phyloP scores from a whole-genome alignment of 1,140 invertebrate genomes.

The Carposina sasakii region DNA sequence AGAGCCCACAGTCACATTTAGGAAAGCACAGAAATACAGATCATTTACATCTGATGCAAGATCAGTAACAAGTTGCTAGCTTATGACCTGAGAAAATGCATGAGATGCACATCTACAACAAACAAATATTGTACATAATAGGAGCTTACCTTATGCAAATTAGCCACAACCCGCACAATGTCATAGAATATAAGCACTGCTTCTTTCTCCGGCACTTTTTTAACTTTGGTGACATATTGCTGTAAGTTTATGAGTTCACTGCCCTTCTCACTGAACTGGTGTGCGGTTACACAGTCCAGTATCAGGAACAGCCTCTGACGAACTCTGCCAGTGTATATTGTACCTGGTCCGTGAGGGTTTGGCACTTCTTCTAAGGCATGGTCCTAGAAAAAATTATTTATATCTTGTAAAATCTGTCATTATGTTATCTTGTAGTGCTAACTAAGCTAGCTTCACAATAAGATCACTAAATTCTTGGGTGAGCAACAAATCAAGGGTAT shows the following conservation, averaged over 20 bases:
- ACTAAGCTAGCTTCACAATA: background rate
- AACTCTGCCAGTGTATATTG: constrained; percentile 76
- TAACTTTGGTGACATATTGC: constrained; percentile 87
- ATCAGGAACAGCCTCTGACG: constrained; percentile 82
- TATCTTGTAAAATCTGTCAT: background rate
- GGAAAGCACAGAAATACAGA: no score
- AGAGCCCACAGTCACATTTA: no score
- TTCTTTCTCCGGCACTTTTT: constrained; percentile 84
- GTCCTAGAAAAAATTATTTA: constrained; percentile 72
- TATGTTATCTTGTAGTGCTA: background rate
- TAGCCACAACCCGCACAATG: constrained; percentile 83
- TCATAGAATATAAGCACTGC: constrained; percentile 85
- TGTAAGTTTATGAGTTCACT: constrained; percentile 84
- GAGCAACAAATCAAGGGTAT: background rate
- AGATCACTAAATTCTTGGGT: background rate
- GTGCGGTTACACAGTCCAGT: constrained; percentile 83
- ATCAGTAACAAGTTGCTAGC: no score
- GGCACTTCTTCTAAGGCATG: constrained; percentile 78
- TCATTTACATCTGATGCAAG: no score
- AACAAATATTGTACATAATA: constrained; percentile 6
- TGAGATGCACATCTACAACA: no score
- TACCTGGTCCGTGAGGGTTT: constrained; percentile 64
- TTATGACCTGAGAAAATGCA: no score
- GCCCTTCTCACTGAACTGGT: constrained; percentile 82
- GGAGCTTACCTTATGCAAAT: constrained; percentile 81